phyloP scores from a whole-genome alignment of 2,888 invertebrate species.

The Chloroclysta siterata region DNA sequence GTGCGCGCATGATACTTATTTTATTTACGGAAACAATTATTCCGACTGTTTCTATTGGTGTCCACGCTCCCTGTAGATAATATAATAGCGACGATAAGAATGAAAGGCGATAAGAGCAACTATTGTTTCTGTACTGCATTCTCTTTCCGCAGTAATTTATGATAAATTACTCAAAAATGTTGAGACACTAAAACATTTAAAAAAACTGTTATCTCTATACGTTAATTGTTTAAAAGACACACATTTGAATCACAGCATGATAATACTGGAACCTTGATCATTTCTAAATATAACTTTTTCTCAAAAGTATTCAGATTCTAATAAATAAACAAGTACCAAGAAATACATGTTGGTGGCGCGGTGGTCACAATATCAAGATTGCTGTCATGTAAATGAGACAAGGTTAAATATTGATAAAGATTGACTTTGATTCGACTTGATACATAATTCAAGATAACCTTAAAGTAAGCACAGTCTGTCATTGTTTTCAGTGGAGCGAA shows the following conservation, averaged over 20 bases:
- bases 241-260: constrained; percentile 22
- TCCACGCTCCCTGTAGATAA: constrained; percentile 24
- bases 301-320: constrained; percentile 7
- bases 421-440: constrained; percentile 63
- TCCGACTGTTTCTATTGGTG: constrained; percentile 21
- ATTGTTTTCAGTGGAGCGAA: constrained; percentile 15
- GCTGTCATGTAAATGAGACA: constrained; percentile 15
- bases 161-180: constrained; percentile 8
- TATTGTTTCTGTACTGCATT: constrained; percentile 20
- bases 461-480: constrained; percentile 18
- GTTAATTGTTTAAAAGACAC: neutral
- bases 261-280: constrained; percentile 18
- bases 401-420: constrained; percentile 49
- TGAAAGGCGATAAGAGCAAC: constrained; percentile 21
- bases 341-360: neutral
- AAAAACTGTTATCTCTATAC: neutral
- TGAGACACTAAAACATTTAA: neutral
- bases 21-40: constrained; percentile 30
- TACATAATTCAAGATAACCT: constrained; percentile 41
- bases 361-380: neutral
- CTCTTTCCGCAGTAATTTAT: constrained; percentile 11
- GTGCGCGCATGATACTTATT: constrained; percentile 34
- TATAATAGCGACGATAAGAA: constrained; percentile 24
- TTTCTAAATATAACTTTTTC: constrained; percentile 22
- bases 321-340: constrained; percentile 3